A percentile compares a stretch with the other conserved stretches of the same genome.
phyloP scores from a whole-genome alignment of 2,113 vertebrate genomes.

The Mionectes macconnelli region DNA sequence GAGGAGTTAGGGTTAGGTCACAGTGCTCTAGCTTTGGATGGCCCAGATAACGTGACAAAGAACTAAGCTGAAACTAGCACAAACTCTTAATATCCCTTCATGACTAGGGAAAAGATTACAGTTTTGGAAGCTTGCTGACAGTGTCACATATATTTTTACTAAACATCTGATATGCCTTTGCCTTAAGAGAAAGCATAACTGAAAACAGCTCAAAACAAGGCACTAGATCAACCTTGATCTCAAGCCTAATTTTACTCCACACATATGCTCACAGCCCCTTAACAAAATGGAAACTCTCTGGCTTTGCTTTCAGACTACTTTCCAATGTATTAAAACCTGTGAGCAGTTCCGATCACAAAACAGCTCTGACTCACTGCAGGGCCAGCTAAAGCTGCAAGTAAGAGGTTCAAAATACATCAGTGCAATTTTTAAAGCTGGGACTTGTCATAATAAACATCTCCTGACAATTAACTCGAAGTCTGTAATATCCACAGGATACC shows the following conservation, averaged over 20 bases:
- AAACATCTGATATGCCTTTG: neutral
- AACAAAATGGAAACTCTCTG: neutral
- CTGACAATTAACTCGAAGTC: neutral
- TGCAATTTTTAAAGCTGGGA: neutral
- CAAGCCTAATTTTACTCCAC: neutral
- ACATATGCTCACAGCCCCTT: neutral
- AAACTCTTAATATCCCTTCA: neutral
- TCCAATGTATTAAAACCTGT: neutral
- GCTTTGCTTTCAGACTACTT: neutral
- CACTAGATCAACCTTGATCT: rapidly evolving
- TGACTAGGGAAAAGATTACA: rapidly evolving
- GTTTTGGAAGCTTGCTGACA: neutral
- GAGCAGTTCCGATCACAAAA: neutral
- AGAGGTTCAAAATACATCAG: neutral
- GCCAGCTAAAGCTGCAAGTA: neutral
- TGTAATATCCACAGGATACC: neutral
- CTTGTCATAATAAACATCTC: neutral
- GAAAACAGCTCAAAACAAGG: neutral
- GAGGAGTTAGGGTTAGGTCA: neutral
- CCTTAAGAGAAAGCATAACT: neutral
- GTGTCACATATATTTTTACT: neutral
- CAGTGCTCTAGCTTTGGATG: neutral
- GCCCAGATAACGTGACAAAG: neutral
- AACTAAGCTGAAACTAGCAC: neutral
- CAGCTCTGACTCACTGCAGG: neutral